Percentiles rank a stretch among this genome's conserved stretches.
Conservation (phyloP, 2,888 invertebrate species). For the Alcis repandata region DNA sequence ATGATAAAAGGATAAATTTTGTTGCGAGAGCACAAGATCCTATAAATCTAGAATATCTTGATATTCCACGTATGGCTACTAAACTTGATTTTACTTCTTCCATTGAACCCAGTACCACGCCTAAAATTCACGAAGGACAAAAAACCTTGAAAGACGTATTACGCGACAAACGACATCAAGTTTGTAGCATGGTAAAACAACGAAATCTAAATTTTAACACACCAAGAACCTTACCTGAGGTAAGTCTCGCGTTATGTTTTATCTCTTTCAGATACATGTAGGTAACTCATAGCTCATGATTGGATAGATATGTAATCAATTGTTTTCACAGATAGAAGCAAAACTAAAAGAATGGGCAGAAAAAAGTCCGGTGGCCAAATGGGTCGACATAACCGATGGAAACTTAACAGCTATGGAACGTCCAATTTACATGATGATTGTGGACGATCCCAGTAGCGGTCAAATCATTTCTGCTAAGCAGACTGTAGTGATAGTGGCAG, state of each 20-base stretch:
- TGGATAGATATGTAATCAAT: neutral
- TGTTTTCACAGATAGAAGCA: slow-evolving; percentile 64
- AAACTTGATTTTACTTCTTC: neutral
- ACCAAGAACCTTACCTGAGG: slow-evolving; percentile 74
- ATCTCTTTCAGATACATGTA: too few species aligned
- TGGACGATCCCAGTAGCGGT: slow-evolving; percentile 80
- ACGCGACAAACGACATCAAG: slow-evolving; percentile 42
- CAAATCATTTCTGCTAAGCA: slow-evolving; percentile 76
- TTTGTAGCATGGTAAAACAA: slow-evolving; percentile 69
- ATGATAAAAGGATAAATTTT: neutral
- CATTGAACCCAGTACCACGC: neutral
- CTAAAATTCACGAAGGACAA: slow-evolving; percentile 16
- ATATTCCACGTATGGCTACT: neutral
- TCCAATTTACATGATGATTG: slow-evolving; percentile 79
- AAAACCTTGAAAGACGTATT: slow-evolving; percentile 26
- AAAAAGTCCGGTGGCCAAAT: slow-evolving; percentile 74
- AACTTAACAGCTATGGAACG: slow-evolving; percentile 80
- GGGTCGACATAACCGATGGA: slow-evolving; percentile 74
- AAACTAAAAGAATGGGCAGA: slow-evolving; percentile 77
- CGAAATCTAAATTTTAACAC: slow-evolving; percentile 69
- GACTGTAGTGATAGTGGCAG: slow-evolving; percentile 79
- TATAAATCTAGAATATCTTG: slow-evolving; percentile 11
- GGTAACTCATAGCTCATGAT: too few species aligned
- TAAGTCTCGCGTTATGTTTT: slow-evolving; percentile 45
- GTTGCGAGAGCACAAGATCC: neutral